phyloP scores from a whole-genome alignment of 2,113 vertebrate genomes.

The Hippocampus zosterae region DNA sequence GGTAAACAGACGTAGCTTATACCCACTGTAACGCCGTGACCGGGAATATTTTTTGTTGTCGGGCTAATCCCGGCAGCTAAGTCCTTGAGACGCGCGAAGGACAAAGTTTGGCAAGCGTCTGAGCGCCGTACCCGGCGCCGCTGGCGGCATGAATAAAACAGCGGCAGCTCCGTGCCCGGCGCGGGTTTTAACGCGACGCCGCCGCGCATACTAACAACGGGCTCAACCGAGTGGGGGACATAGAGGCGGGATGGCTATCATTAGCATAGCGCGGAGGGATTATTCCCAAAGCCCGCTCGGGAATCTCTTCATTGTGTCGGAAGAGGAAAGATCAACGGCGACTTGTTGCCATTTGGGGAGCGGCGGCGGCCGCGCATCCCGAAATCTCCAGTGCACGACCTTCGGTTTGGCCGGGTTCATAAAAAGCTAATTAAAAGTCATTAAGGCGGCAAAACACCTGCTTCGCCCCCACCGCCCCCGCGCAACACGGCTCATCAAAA shows the following conservation, averaged over 20 bases:
- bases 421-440: constrained; percentile 74
- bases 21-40: constrained; percentile 9
- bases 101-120: constrained; percentile 48
- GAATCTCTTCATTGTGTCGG: constrained; percentile 70
- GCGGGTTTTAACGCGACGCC: constrained; percentile 48
- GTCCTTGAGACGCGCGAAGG: constrained; percentile 55
- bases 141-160: constrained; percentile 55
- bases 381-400: constrained; percentile 31
- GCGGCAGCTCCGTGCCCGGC: constrained; percentile 24
- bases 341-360: constrained; percentile 41
- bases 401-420: constrained; percentile 68
- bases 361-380: background rate
- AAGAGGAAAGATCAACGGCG: constrained; percentile 54
- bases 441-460: constrained; percentile 71
- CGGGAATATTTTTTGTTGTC: constrained; percentile 18
- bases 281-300: constrained; percentile 60
- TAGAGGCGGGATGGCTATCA: constrained; percentile 36
- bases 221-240: constrained; percentile 53
- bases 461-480: constrained; percentile 28
- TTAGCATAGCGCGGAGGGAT: constrained; percentile 66
- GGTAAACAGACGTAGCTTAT: constrained; percentile 18
- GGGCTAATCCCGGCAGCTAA: constrained; percentile 31
- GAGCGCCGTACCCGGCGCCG: constrained; percentile 54
- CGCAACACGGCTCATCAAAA: constrained; percentile 52
- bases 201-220: constrained; percentile 61